These are phyloP conservation scores for Cryptocephalus primarius DNA, from an alignment of 2,888 invertebrate species.

Conservation along the genomic window DNA sequence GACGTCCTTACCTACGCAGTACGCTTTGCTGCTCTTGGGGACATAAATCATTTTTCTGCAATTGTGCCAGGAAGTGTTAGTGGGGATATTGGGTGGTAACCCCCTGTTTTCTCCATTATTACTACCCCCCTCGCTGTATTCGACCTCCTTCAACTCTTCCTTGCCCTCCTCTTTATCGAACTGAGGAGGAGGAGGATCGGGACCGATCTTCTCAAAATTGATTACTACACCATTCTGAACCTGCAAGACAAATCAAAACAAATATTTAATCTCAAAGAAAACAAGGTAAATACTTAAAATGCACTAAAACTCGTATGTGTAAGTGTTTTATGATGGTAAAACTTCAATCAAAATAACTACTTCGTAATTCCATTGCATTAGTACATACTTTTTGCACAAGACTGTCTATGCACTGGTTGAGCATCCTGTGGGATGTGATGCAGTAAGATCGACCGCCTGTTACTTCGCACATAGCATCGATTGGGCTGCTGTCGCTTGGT, in stretches of 20 bases:
- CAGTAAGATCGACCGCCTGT: constrained; percentile 96
- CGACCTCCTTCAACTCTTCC: constrained; percentile 35
- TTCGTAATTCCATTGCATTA: not conserved
- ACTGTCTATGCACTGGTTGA: constrained; percentile 94
- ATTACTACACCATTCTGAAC: constrained; percentile 95
- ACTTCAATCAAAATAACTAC: not conserved
- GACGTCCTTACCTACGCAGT: constrained; percentile 26
- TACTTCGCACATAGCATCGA: constrained; percentile 97
- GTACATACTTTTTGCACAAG: constrained; percentile 73
- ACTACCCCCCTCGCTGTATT: constrained; percentile 4
- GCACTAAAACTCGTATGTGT: not conserved
- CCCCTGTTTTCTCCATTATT: constrained; percentile 11
- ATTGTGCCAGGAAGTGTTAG: constrained; percentile 71
- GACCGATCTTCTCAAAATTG: constrained; percentile 92
- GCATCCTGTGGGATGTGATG: constrained; percentile 87
- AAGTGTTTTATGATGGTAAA: not conserved
- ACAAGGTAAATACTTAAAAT: not conserved
- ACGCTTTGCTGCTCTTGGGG: constrained; percentile 81
- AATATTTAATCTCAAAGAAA: no score
- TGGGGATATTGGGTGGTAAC: constrained; percentile 13
- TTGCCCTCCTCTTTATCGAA: constrained; percentile 44
- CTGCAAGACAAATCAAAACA: constrained; percentile 12
- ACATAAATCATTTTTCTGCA: constrained; percentile 85
- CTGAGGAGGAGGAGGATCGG: constrained; percentile 60
- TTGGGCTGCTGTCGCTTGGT: constrained; percentile 86